Percentiles rank a stretch among this genome's conserved stretches.
These are phyloP conservation scores for Acrocephalus arundinaceus DNA, from an alignment of 2,113 vertebrate genomes.

Conservation along the genomic window DNA sequence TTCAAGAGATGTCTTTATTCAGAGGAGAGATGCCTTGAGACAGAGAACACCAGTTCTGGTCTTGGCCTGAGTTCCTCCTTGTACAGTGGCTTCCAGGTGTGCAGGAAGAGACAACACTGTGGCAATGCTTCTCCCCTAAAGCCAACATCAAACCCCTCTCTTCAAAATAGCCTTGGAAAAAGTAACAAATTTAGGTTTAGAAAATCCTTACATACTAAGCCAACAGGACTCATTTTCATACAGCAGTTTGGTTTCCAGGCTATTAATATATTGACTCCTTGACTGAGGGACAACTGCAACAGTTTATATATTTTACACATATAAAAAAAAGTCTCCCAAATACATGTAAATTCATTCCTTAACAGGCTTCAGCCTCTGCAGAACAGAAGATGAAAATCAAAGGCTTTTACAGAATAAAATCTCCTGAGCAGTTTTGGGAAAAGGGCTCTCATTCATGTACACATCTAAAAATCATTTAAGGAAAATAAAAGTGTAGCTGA, in stretches of 20 bases:
- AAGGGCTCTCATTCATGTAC: background rate
- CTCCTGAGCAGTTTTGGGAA: background rate
- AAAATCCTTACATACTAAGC: background rate
- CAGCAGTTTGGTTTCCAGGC: background rate
- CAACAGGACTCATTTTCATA: background rate
- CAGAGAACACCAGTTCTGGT: background rate
- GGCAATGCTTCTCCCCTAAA: background rate
- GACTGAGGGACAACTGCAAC: background rate
- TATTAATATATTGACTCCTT: background rate
- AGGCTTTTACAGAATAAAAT: background rate
- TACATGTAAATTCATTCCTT: background rate
- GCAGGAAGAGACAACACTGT: background rate
- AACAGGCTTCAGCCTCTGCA: background rate
- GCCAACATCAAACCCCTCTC: background rate
- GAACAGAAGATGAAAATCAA: background rate
- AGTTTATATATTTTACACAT: background rate
- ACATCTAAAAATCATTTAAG: background rate
- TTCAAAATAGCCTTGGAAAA: background rate
- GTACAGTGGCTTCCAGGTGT: fast-evolving
- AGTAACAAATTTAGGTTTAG: background rate
- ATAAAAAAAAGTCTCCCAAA: background rate
- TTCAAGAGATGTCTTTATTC: background rate
- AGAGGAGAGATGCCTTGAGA: background rate
- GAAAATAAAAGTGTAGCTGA: background rate
- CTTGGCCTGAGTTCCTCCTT: background rate